Percentiles rank a stretch among this genome's conserved stretches.
These are phyloP conservation scores for Xylota sylvarum DNA, from an alignment of 2,888 invertebrate species.

Conservation along the genomic window DNA sequence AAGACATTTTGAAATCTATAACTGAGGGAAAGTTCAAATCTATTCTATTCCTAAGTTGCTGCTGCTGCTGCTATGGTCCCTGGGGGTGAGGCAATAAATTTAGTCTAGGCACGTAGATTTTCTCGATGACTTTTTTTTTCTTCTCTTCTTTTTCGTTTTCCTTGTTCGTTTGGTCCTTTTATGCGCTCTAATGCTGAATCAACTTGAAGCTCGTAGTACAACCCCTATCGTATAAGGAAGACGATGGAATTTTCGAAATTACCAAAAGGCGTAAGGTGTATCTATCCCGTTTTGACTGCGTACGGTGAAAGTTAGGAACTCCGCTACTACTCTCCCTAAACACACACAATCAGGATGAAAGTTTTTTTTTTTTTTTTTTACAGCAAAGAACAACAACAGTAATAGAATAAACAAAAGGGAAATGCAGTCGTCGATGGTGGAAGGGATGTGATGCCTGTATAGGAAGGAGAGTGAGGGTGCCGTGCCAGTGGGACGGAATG, in stretches of 20 bases:
- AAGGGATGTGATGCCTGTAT: slow-evolving; percentile 43
- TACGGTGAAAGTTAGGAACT: slow-evolving; percentile 38
- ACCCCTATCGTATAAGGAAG: slow-evolving; percentile 52
- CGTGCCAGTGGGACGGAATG: slow-evolving; percentile 25
- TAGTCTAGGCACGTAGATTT: slow-evolving; percentile 80
- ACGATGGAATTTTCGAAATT: slow-evolving; percentile 55
- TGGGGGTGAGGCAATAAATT: slow-evolving; percentile 79
- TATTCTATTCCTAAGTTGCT: slow-evolving; percentile 17
- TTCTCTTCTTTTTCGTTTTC: slow-evolving; percentile 9
- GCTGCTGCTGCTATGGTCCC: slow-evolving; percentile 18
- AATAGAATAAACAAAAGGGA: slow-evolving; percentile 67
- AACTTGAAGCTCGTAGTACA: slow-evolving; percentile 21
- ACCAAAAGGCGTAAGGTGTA: slow-evolving; percentile 72
- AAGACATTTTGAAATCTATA: slow-evolving; percentile 54
- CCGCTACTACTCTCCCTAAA: not conserved
- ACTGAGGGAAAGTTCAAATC: slow-evolving; percentile 53
- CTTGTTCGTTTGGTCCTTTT: slow-evolving; percentile 19
- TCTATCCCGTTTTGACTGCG: slow-evolving; percentile 12
- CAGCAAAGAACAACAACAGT: slow-evolving; percentile 53
- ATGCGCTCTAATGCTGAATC: slow-evolving; percentile 19
- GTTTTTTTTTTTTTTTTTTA: slow-evolving; percentile 33
- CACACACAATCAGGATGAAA: slow-evolving; percentile 46
- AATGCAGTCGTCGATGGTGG: slow-evolving; percentile 53
- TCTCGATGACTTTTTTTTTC: slow-evolving; percentile 65
- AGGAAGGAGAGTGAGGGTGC: slow-evolving; percentile 34